These are phyloP conservation scores for Oenanthe melanoleuca DNA, from an alignment of 2,113 vertebrate species.

Conservation along the genomic window DNA sequence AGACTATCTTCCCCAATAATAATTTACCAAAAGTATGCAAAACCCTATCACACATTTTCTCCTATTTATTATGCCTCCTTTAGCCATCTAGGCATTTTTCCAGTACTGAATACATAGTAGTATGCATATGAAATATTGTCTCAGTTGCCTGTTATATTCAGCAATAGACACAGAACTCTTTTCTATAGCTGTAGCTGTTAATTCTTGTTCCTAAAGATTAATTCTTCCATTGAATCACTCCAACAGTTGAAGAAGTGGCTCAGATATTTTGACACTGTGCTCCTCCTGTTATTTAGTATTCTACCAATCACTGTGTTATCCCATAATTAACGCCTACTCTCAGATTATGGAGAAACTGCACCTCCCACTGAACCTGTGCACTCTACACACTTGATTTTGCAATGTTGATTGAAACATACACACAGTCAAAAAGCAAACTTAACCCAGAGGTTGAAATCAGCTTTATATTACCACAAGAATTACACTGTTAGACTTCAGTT, in stretches of 20 bases:
- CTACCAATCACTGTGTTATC: neutral
- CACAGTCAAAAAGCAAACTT: neutral
- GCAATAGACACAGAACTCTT: neutral
- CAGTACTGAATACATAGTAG: neutral
- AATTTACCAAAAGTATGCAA: neutral
- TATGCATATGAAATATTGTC: neutral
- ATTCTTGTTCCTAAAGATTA: neutral
- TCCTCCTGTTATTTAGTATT: neutral
- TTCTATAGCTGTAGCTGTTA: neutral
- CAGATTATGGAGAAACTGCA: neutral
- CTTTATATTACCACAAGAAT: neutral
- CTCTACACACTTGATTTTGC: neutral
- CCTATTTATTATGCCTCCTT: neutral
- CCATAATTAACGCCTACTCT: neutral
- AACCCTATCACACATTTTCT: neutral
- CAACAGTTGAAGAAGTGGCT: neutral
- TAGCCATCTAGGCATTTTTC: neutral
- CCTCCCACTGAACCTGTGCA: neutral
- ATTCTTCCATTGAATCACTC: neutral
- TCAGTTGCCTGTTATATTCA: neutral
- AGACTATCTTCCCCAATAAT: neutral
- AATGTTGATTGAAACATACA: neutral
- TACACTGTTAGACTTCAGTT: neutral
- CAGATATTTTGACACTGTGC: neutral
- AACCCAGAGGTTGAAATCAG: neutral